phyloP scores from a whole-genome alignment of 1,140 invertebrate species.

The Gonatopus flavifemur region DNA sequence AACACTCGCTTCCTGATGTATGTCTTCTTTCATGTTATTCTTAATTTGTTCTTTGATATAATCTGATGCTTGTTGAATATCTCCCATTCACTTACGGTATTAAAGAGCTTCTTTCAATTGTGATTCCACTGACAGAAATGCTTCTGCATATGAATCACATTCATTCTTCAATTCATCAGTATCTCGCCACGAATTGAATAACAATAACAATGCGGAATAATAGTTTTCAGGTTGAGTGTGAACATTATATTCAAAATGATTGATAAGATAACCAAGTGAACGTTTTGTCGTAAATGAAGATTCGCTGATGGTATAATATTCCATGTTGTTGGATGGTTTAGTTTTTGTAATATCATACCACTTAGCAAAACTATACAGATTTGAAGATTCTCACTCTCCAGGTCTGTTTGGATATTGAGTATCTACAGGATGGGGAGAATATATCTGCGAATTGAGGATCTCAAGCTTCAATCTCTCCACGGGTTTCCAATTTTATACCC shows the following conservation, averaged over 20 bases:
- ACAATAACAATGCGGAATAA: slow-evolving; percentile 16
- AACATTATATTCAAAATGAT: slow-evolving; percentile 23
- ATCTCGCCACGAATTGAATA: slow-evolving; percentile 25
- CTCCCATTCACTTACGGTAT: slow-evolving; percentile 20
- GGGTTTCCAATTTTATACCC: slow-evolving; percentile 32
- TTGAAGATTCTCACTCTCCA: slow-evolving; percentile 15
- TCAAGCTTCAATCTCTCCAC: slow-evolving; percentile 28
- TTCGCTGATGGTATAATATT: too few species aligned
- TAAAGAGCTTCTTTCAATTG: slow-evolving; percentile 14
- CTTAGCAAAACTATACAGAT: slow-evolving; percentile 18
- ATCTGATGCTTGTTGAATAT: slow-evolving; percentile 16
- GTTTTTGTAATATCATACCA: slow-evolving; percentile 21
- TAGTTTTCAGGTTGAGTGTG: slow-evolving; percentile 19
- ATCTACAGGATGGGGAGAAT: slow-evolving; percentile 33
- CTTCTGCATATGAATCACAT: slow-evolving; percentile 20
- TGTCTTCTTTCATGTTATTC: slow-evolving; percentile 10
- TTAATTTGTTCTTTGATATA: slow-evolving; percentile 19
- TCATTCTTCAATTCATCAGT: too few species aligned
- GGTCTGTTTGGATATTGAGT: slow-evolving; percentile 31
- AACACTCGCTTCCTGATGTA: slow-evolving; percentile 1
- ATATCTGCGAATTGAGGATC: slow-evolving; percentile 26
- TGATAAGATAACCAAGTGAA: slow-evolving; percentile 18
- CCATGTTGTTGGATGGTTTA: slow-evolving; percentile 15
- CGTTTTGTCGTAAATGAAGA: too few species aligned
- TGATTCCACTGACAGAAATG: too few species aligned